Percentiles rank a stretch among this genome's conserved stretches.
phyloP scores from a whole-genome alignment of 1,140 invertebrate genomes.

The Zaprionus nigranus region DNA sequence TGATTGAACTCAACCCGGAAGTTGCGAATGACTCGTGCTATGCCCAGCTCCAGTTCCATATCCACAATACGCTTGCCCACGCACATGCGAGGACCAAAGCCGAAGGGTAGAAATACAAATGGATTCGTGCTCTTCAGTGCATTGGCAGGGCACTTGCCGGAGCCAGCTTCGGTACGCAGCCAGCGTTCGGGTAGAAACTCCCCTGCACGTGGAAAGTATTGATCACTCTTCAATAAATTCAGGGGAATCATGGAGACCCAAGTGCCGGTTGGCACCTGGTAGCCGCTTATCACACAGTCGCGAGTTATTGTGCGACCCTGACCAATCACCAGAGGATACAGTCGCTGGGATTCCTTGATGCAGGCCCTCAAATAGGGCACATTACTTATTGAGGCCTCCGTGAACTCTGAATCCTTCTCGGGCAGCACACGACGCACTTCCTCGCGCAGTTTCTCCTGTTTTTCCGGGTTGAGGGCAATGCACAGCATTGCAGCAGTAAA shows the following conservation, averaged over 20 bases:
- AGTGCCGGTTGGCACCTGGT: conserved; percentile 87
- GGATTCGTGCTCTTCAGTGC: conserved; percentile 85
- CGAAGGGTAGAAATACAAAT: conserved; percentile 88
- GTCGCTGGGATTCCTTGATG: conserved; percentile 87
- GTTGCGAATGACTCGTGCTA: conserved; percentile 86
- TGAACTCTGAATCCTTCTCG: conserved; percentile 85
- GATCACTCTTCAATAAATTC: conserved; percentile 77
- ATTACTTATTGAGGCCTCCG: conserved; percentile 85
- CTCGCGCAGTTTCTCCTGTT: conserved; percentile 88
- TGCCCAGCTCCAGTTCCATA: conserved; percentile 88
- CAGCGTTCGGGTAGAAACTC: conserved; percentile 87
- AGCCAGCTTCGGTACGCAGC: conserved; percentile 71
- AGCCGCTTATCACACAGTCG: conserved; percentile 86
- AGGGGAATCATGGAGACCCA: conserved; percentile 85
- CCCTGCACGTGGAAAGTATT: conserved; percentile 85
- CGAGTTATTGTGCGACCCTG: conserved; percentile 85
- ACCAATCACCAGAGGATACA: conserved; percentile 85
- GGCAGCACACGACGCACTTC: conserved; percentile 87
- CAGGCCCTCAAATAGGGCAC: conserved; percentile 88
- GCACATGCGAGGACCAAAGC: conserved; percentile 87
- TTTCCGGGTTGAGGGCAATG: conserved; percentile 88
- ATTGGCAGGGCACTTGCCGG: conserved; percentile 51
- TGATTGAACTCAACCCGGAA: conserved; percentile 86
- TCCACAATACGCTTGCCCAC: conserved; percentile 89
- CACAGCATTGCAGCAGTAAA: conserved; percentile 47